These are phyloP conservation scores for Zonotrichia leucophrys DNA, from an alignment of 2,113 vertebrate species.

Conservation along the genomic window DNA sequence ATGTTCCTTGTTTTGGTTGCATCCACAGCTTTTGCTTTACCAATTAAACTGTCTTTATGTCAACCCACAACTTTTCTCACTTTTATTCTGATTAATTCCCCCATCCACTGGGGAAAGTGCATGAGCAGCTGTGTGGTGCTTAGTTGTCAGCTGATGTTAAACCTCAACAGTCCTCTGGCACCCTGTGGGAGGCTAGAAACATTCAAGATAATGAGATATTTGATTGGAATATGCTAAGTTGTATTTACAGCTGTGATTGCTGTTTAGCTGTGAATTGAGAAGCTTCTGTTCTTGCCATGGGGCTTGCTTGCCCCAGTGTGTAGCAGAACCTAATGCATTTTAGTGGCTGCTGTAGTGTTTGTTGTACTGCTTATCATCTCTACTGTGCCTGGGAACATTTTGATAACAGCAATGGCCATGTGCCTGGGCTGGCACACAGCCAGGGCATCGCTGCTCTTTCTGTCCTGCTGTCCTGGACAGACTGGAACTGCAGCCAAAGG, in stretches of 20 bases:
- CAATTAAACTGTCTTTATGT: neutral
- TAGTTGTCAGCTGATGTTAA: neutral
- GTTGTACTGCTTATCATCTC: neutral
- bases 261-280: neutral
- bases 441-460: accelerated
- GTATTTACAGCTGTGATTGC: neutral
- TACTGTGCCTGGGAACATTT: neutral
- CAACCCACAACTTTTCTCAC: neutral
- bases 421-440: neutral
- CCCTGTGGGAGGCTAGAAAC: neutral
- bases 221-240: neutral
- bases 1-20: neutral
- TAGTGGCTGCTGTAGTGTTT: neutral
- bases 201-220: neutral
- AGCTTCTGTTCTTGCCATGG: neutral
- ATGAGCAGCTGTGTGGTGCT: neutral
- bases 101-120: neutral
- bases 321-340: neutral
- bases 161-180: neutral
- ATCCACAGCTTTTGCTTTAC: neutral
- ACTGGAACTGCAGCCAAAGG: neutral
- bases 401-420: neutral
- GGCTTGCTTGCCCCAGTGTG: neutral
- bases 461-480: neutral
- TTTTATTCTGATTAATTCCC: neutral